phyloP scores from a whole-genome alignment of 2,888 invertebrate genomes.

The Phlogophora meticulosa region DNA sequence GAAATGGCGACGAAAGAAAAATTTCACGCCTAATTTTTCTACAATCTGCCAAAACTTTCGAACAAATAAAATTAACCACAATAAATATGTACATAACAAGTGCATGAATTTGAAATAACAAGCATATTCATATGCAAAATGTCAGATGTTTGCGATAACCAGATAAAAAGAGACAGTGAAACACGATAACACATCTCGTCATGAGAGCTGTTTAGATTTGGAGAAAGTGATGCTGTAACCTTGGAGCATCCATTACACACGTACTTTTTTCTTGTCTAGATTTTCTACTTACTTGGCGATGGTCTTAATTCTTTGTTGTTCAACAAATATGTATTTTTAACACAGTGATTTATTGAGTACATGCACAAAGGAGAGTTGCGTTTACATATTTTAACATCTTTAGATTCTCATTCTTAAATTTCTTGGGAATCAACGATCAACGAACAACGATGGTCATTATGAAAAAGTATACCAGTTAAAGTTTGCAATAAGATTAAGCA shows the following conservation, averaged over 20 bases:
- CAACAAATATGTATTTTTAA: too few relatives aligned
- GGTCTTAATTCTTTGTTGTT: too few relatives aligned
- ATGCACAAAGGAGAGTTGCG: too few relatives aligned
- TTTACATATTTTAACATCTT: slow-evolving; percentile 4
- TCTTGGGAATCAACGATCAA: neutral
- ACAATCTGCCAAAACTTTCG: slow-evolving; percentile 23
- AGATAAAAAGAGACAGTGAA: slow-evolving; percentile 68
- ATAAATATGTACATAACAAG: slow-evolving; percentile 47
- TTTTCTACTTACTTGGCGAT: slow-evolving; percentile 14
- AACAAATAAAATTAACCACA: slow-evolving; percentile 42
- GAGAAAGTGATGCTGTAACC: slow-evolving; percentile 72
- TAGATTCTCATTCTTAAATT: neutral
- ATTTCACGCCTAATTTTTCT: slow-evolving; percentile 9
- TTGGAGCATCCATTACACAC: slow-evolving; percentile 57
- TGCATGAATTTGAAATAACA: slow-evolving; percentile 46
- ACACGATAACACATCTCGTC: slow-evolving; percentile 68
- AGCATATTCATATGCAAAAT: slow-evolving; percentile 52
- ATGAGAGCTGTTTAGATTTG: slow-evolving; percentile 69
- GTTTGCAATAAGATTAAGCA: neutral
- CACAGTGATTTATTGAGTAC: too few relatives aligned
- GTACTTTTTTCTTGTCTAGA: slow-evolving; percentile 35
- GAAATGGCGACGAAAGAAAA: neutral
- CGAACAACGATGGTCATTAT: neutral
- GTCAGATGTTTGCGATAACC: slow-evolving; percentile 67
- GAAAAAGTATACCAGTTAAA: neutral